Conservation (phyloP, 2,113 vertebrate genomes). For the Prochilodus magdalenae region DNA sequence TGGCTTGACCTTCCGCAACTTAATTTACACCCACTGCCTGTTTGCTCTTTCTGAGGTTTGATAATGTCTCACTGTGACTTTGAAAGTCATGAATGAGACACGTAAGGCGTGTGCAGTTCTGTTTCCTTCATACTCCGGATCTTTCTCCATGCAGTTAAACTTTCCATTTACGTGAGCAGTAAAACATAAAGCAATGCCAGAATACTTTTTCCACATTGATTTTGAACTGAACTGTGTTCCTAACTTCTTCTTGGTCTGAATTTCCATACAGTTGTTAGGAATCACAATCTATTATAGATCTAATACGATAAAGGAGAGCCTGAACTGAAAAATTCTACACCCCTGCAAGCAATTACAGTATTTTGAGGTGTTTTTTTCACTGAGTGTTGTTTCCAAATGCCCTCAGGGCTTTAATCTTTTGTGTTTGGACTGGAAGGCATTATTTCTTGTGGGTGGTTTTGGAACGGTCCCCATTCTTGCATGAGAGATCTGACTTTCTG, state of each 20-base stretch:
- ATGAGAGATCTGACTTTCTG: slow-evolving; percentile 5
- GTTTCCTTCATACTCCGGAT: not conserved
- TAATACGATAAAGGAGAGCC: not conserved
- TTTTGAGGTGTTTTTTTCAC: not conserved
- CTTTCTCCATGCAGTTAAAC: not conserved
- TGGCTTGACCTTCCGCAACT: not conserved
- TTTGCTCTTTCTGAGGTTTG: not conserved
- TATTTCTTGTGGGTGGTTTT: slow-evolving; percentile 36
- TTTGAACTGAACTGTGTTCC: not conserved
- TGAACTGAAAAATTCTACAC: not conserved
- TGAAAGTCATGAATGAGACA: not conserved
- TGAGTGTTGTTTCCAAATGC: not conserved
- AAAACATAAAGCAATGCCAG: not conserved
- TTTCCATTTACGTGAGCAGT: not conserved
- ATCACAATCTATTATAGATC: not conserved
- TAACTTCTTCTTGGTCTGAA: not conserved
- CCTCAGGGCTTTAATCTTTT: slow-evolving; percentile 26
- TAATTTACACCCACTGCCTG: not conserved
- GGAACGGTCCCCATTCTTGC: slow-evolving; percentile 6
- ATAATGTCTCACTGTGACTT: not conserved
- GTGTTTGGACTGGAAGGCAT: not conserved
- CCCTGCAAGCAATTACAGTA: not conserved
- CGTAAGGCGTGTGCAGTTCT: not conserved
- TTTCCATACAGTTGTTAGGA: not conserved
- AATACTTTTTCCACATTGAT: not conserved